Evolutionary conservation across 2,888 invertebrate species (phyloP).

Genomic region (Alloscopus bannaensis): DNA sequence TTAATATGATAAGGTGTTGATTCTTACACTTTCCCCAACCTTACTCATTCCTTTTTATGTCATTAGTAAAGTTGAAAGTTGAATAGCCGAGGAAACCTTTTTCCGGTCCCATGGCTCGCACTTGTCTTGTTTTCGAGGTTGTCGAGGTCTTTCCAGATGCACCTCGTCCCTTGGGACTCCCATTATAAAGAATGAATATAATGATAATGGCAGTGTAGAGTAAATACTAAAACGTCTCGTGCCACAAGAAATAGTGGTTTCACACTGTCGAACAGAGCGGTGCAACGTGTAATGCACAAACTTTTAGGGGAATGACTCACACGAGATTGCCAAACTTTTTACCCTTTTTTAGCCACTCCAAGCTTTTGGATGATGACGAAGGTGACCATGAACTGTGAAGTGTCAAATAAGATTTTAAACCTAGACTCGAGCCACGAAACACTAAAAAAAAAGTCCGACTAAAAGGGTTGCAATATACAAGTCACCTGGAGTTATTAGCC

Average conservation of each 20-base stretch:
- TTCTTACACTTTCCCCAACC: constrained; percentile 32
- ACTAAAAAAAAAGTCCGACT: no score
- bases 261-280: neutral
- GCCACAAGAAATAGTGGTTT: constrained; percentile 25
- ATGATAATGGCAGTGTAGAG: constrained; percentile 35
- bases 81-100: constrained; percentile 23
- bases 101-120: neutral
- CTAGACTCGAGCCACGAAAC: constrained; percentile 17
- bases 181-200: constrained; percentile 43
- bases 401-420: constrained; percentile 40
- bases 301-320: neutral
- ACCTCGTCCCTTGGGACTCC: constrained; percentile 40
- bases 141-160: constrained; percentile 13
- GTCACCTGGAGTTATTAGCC: no score
- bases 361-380: no score
- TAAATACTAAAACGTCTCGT: constrained; percentile 37
- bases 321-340: no score
- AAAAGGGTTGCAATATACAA: no score
- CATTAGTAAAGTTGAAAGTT: constrained; percentile 39
- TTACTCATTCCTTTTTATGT: constrained; percentile 43
- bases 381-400: constrained; percentile 25
- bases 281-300: neutral
- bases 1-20: constrained; percentile 57
- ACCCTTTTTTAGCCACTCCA: no score
- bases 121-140: constrained; percentile 30